phyloP scores from a whole-genome alignment of 2,797 vertebrate species.

The Podarcis siculus region DNA sequence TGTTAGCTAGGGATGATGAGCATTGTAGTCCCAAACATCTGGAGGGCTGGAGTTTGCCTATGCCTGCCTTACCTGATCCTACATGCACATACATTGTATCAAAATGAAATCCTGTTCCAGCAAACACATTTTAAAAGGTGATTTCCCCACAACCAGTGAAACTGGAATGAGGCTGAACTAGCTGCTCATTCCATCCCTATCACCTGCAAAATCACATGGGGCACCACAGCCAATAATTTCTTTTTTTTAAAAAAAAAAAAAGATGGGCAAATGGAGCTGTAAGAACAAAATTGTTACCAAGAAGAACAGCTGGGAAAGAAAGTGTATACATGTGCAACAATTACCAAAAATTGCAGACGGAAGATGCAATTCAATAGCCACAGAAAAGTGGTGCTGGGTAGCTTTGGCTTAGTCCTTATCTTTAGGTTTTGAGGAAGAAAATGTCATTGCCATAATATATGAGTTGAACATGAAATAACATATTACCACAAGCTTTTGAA shows the following conservation, averaged over 20 bases:
- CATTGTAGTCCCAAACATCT: too few relatives aligned
- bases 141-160: too few relatives aligned
- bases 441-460: neutral
- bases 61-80: too few relatives aligned
- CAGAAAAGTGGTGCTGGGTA: neutral
- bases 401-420: neutral
- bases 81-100: too few relatives aligned
- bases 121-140: too few relatives aligned
- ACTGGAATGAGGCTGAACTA: too few relatives aligned
- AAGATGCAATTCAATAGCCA: neutral
- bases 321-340: neutral
- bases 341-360: too few relatives aligned
- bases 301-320: neutral
- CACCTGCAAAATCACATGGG: neutral
- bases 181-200: too few relatives aligned
- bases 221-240: neutral
- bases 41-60: too few relatives aligned
- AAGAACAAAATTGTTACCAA: neutral
- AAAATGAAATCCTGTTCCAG: too few relatives aligned
- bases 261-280: neutral
- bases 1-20: too few relatives aligned
- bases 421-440: neutral
- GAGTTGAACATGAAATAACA: conserved; percentile 16
- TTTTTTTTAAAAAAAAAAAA: neutral
- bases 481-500: conserved; percentile 13